Base-by-base conservation (phyloP, 2,888 invertebrate species). In the Rhyacophila evoluta region DNA sequence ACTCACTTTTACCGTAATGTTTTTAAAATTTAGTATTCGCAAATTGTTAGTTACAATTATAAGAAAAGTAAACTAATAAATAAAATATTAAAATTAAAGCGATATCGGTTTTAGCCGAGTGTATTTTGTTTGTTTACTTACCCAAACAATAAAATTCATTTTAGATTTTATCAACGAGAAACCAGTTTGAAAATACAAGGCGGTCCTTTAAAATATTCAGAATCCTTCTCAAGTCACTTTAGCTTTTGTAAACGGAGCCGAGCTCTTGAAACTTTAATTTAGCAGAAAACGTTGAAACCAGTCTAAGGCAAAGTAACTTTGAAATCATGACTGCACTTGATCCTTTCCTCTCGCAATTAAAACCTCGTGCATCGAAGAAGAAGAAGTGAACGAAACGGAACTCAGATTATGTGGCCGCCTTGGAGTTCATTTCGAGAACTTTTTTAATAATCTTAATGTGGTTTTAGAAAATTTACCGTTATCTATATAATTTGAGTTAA, bases 231-330 rank as follows among this genome's bases (percentile, higher is more conserved):
- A 19, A 55, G 25, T 55, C 55, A 55, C 55, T 55, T 55, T 8
- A 19, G 55, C 55, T 55, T 55, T 55, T 55, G 55, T 55, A 55
- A 55, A 15, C 55, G 55, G 25, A 55, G 55, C 55, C 55, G 55
- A 25, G 55, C 55, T 55, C 19, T 55, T 55, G 55, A 55, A 55
- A 55, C 55, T 55, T 55, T 55, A 55, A 55, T 55, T 55, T 55
- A 55, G 55, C 55, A 55, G 55, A 55, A 55, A 55, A 25, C 55
- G 55, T 55, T 55, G 1, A 15, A 55, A 19, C 8, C 55, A 55
- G 55, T 19, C 55, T 2, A 55, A 19, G 10, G 19, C 19, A 55
- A 55, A 19, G 55, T 19, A 55, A 55, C 55, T 55, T 55, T 55
- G 10, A 55, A 55, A 55, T 55, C 55, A 55, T 55, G 55, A 19